phyloP scores from a whole-genome alignment of 2,888 invertebrate genomes.

The Athrips mouffetella region DNA sequence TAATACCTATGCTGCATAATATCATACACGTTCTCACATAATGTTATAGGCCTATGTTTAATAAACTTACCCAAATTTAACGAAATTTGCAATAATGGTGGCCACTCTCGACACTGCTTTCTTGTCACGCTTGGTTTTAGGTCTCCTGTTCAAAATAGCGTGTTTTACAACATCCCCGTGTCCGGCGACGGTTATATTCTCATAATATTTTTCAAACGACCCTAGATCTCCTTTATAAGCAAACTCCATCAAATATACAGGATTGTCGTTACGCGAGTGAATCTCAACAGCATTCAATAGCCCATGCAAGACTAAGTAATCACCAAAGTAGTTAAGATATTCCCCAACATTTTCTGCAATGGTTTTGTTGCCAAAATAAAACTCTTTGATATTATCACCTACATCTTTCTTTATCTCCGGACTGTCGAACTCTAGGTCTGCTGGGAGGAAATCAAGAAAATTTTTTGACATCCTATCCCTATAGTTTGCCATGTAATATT shows the following conservation, averaged over 20 bases:
- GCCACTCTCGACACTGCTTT: conserved; percentile 29
- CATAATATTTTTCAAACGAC: conserved; percentile 26
- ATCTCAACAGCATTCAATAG: conserved; percentile 30
- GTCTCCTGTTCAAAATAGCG: conserved; percentile 27
- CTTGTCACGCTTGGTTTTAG: conserved; percentile 23
- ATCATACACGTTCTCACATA: neutral
- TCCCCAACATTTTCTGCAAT: conserved; percentile 26
- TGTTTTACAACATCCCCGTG: conserved; percentile 37
- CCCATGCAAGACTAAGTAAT: conserved; percentile 29
- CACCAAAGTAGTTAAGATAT: conserved; percentile 38
- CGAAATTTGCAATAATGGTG: conserved; percentile 33
- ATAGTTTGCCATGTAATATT: conserved; percentile 35
- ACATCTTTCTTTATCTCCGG: conserved; percentile 25
- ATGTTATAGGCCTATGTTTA: neutral
- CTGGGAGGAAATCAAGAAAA: conserved; percentile 37
- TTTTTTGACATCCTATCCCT: conserved; percentile 32
- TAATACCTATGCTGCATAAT: neutral
- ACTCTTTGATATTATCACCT: conserved; percentile 28
- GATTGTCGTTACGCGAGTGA: conserved; percentile 26
- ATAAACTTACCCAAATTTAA: conserved; percentile 36
- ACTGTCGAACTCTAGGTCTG: conserved; percentile 34
- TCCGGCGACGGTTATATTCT: conserved; percentile 29
- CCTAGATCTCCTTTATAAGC: conserved; percentile 36
- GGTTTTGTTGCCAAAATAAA: conserved; percentile 35
- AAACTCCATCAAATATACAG: conserved; percentile 39